Base-by-base conservation (phyloP, 2,113 vertebrate species). In the Ctenodactylus gundi region DNA sequence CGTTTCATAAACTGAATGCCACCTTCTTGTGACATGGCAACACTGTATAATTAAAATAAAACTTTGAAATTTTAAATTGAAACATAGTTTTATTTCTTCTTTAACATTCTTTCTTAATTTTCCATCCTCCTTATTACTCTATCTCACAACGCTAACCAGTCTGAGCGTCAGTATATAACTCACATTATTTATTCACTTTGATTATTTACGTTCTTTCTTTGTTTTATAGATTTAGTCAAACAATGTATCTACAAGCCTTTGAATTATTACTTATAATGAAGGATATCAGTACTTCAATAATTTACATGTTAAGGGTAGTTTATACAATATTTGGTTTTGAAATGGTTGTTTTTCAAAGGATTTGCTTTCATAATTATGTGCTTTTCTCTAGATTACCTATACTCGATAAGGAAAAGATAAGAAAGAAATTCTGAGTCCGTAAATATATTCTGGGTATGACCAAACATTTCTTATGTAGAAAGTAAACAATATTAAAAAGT, bases 171-270 rank as follows among this genome's bases (percentile, higher is more conserved):
- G 70, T 70, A 15, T 39, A 17, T 51, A 57, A 62, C 58, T 85
- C 34, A 67, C n/a, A 60, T 60, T 67, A 82, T 81, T 87, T 68
- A 82, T 91, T 76, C 10, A 84, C 89, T 81, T 73, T 68, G 39
- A 25, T 85, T 39, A 85, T 88, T 88, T 78, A 34, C 92, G 20
- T 46, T 94, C 21, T 90, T 60, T 93, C 31, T 88, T 58, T 91
- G 57, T 34, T 70, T 55, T 53, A 44, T 67, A 72, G 5, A 4
- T 8, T 90, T 78, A n/a, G 76, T 90, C 36, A 93, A 94, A 92
- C 65, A 80, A 72, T 39, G 95, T 55, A 70, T 60, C 92, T 92
- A 78, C 2, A 94, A 7, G 12, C 53, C 91, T 75, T 36, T 44
- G 34, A 70, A 8, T 29, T 77, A 80, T 60, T 87, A 67, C 15